Percentiles rank a stretch among this genome's conserved stretches.
phyloP scores from a whole-genome alignment of 2,888 invertebrate species.

The Minunthozetes semirufus region DNA sequence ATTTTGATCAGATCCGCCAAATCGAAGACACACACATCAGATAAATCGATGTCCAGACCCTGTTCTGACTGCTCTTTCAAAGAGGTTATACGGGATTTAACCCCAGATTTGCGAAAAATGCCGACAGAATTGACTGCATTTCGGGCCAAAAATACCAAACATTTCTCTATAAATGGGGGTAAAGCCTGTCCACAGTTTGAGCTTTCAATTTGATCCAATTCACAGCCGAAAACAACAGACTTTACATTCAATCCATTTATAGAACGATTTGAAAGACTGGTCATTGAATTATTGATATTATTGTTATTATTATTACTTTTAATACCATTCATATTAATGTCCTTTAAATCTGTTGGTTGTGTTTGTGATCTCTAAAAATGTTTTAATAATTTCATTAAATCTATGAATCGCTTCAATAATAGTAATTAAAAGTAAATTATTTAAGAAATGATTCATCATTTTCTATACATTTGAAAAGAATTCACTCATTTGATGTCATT shows the following conservation, averaged over 20 bases:
- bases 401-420: too few species aligned
- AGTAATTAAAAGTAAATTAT: too few species aligned
- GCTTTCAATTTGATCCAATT: conserved; percentile 27
- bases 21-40: conserved; percentile 37
- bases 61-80: conserved; percentile 33
- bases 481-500: too few species aligned
- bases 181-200: conserved; percentile 29
- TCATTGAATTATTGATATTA: background rate
- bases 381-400: background rate
- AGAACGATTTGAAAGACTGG: background rate
- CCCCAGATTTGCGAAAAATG: conserved; percentile 40
- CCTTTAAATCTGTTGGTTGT: background rate
- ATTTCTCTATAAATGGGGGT: conserved; percentile 37
- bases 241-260: background rate
- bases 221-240: conserved; percentile 8
- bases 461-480: too few species aligned
- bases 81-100: conserved; percentile 37
- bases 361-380: background rate
- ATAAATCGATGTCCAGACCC: conserved; percentile 7
- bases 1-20: conserved; percentile 38
- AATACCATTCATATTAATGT: background rate
- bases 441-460: too few species aligned
- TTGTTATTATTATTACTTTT: conserved; percentile 3
- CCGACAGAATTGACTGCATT: conserved; percentile 36
- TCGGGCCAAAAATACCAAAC: conserved; percentile 31